Evolutionary conservation across 2,797 vertebrate genomes (phyloP).

Genomic region (Chaunax sp.): DNA sequence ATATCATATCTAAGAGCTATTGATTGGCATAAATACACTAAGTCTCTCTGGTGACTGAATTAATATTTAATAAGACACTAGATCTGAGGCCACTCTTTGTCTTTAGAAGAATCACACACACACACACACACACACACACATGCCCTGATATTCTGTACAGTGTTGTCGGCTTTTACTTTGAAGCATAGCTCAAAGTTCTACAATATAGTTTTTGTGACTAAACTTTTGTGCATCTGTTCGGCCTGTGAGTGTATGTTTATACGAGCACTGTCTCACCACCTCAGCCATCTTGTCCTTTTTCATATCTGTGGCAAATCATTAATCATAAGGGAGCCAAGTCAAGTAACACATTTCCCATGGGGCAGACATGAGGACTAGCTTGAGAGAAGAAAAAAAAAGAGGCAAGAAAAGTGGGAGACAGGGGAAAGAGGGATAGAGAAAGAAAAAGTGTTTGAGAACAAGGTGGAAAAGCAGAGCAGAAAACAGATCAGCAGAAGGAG

Average conservation of each 20-base stretch:
- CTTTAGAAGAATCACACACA: slow-evolving; percentile 49
- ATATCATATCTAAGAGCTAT: slow-evolving; percentile 91
- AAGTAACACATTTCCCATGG: slow-evolving; percentile 69
- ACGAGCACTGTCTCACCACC: slow-evolving; percentile 32
- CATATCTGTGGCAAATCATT: slow-evolving; percentile 69
- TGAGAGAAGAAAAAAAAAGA: slow-evolving; percentile 12
- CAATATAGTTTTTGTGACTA: slow-evolving; percentile 32
- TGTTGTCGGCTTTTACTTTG: slow-evolving; percentile 15
- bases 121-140: slow-evolving; percentile 15
- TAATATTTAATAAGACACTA: slow-evolving; percentile 87
- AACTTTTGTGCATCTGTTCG: slow-evolving; percentile 43
- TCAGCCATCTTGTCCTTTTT: slow-evolving; percentile 57
- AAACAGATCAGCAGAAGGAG: slow-evolving; percentile 53
- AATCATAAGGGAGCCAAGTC: slow-evolving; percentile 78
- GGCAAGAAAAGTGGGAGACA: slow-evolving; percentile 26
- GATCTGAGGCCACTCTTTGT: slow-evolving; percentile 72
- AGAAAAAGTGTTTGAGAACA: slow-evolving; percentile 29
- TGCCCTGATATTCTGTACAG: slow-evolving; percentile 7
- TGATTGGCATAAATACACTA: slow-evolving; percentile 85
- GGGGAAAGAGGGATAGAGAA: slow-evolving; percentile 6
- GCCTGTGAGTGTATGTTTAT: slow-evolving; percentile 40
- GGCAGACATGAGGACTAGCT: slow-evolving; percentile 48
- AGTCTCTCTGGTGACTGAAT: slow-evolving; percentile 81
- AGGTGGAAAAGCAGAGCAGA: slow-evolving; percentile 52
- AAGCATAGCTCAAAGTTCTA: slow-evolving; percentile 36